phyloP scores from a whole-genome alignment of 2,113 vertebrate genomes.

The Scytalopus superciliaris region DNA sequence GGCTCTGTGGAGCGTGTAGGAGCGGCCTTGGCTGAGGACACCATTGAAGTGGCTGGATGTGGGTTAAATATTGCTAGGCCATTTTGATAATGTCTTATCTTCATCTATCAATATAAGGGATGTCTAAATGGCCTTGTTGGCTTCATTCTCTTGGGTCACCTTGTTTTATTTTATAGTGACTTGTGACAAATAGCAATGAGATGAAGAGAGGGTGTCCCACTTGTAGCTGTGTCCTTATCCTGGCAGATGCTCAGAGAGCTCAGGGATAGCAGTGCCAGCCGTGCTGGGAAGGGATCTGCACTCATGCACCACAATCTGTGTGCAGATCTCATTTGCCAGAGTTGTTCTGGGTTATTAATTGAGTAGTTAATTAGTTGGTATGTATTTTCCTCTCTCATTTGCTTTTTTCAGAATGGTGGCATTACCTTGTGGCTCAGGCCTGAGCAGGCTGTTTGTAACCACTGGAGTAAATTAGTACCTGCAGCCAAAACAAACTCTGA shows the following conservation, averaged over 20 bases:
- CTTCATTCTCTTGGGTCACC: neutral
- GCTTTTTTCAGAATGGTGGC: neutral
- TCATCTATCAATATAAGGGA: neutral
- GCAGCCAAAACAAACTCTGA: neutral
- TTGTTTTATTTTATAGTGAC: neutral
- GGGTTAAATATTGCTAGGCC: neutral
- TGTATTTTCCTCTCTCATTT: neutral
- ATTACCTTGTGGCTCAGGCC: accelerated
- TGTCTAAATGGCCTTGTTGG: neutral
- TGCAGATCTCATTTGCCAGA: neutral
- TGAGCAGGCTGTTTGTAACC: neutral
- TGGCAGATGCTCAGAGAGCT: neutral
- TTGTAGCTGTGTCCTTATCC: neutral
- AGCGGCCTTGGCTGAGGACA: neutral
- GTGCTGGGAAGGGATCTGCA: neutral
- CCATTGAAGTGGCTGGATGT: neutral
- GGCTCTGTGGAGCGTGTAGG: neutral
- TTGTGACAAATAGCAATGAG: neutral
- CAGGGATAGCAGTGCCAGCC: neutral
- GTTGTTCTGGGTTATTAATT: neutral
- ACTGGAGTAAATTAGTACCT: neutral
- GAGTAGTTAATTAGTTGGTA: neutral
- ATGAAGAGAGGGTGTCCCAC: neutral
- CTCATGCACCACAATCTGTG: accelerated
- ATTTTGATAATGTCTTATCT: neutral